Percentiles rank a stretch among this genome's conserved stretches.
Conservation (phyloP, 2,113 vertebrate species). For the Gadus chalcogrammus region DNA sequence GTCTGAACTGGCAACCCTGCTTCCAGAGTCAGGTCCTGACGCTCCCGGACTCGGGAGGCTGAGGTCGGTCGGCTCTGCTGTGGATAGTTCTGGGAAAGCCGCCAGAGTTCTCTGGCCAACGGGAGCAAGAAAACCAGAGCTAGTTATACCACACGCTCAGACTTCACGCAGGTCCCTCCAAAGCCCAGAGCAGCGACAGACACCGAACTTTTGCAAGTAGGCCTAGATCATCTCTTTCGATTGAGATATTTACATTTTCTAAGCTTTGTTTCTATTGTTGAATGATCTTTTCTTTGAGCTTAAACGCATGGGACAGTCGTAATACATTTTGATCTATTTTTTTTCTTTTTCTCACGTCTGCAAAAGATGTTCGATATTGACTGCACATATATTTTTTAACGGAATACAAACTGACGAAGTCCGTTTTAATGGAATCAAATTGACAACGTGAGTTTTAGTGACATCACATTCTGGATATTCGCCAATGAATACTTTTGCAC, state of each 20-base stretch:
- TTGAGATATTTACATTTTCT: background rate
- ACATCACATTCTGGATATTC: conserved; percentile 39
- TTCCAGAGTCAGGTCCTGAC: conserved; percentile 50
- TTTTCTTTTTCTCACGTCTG: no score
- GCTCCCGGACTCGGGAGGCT: conserved; percentile 49
- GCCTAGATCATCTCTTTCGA: conserved; percentile 6
- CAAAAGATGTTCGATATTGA: no score
- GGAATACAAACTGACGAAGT: background rate
- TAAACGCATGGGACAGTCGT: background rate
- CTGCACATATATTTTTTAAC: conserved; percentile 5
- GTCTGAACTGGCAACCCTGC: conserved; percentile 40
- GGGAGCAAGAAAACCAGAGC: conserved; percentile 20
- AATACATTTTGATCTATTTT: no score
- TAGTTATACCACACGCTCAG: background rate
- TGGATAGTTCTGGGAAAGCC: conserved; percentile 60
- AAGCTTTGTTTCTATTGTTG: background rate
- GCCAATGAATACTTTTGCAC: conserved; percentile 4
- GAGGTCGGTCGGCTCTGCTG: conserved; percentile 34
- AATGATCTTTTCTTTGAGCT: no score
- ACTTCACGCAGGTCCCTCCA: no score
- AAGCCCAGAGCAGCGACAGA: background rate
- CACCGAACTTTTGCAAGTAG: background rate
- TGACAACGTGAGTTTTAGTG: conserved; percentile 16
- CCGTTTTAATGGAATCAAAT: no score
- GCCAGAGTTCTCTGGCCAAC: conserved; percentile 46